Base-by-base conservation (phyloP, 2,888 invertebrate species). In the Brachyptera risi region DNA sequence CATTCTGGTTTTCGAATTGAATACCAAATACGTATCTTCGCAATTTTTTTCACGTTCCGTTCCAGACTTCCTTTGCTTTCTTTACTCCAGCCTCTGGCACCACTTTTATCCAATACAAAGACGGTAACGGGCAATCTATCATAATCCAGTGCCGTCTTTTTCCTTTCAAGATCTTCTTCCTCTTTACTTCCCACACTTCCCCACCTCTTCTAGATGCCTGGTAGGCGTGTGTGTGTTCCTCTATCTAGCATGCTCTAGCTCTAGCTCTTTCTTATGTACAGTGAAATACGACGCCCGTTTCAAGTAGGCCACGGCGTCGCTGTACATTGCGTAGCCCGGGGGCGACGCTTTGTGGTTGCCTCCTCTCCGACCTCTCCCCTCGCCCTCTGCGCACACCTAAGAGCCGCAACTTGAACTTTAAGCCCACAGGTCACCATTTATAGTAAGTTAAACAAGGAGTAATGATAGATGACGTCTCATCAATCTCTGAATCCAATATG, bases 231-330 rank as follows among this genome's bases (percentile, higher is more conserved):
- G n/a, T n/a, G n/a, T n/a, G n/a, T n/a, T n/a, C n/a, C n/a, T n/a
- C n/a, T n/a, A n/a, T n/a, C n/a, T n/a, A n/a, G 42, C 21, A 19
- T 42, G 19, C 21, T 42, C 42, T 21, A 42, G 2, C 11, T n/a
- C 42, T 21, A 42, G 42, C 42, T 42, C 42, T 42, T 42, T 42
- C n/a, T n/a, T n/a, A n/a, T n/a, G n/a, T n/a, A n/a, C 26, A 17
- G 50, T 51, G 50, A 51, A 51, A 51, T 51, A 51, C 50, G 50
- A 27, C 27, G 24, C 50, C 31, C 50, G 19, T 51, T 51, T 51
- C 50, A 31, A n/a, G n/a, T n/a, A n/a, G n/a, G n/a, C n/a, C n/a
- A n/a, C n/a, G n/a, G 42, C 21, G 42, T 17, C 21, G 42, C 19
- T 19, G 42, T 42, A 19, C 21, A 21, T 21, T 17, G 42, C 21